phyloP scores from a whole-genome alignment of 2,113 vertebrate species.

The Oryzias melastigma region DNA sequence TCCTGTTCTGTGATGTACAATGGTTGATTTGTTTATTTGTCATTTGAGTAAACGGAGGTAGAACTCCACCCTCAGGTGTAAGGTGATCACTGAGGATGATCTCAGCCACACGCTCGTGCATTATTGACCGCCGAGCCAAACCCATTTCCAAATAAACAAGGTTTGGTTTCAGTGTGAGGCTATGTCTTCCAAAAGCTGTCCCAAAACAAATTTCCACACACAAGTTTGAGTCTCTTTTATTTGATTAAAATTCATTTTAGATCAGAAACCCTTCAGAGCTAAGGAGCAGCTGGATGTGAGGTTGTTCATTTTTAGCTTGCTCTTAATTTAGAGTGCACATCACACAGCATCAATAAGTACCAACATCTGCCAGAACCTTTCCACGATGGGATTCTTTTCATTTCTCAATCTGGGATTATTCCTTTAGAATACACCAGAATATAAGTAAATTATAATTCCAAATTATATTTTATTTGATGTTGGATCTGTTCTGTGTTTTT shows the following conservation, averaged over 20 bases:
- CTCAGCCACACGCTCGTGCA: slow-evolving; percentile 52
- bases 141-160: slow-evolving; percentile 48
- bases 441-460: not conserved
- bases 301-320: slow-evolving; percentile 2
- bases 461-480: slow-evolving; percentile 1
- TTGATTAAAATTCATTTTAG: not conserved
- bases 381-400: slow-evolving; percentile 8
- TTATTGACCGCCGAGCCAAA: slow-evolving; percentile 58
- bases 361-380: slow-evolving; percentile 21
- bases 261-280: not conserved
- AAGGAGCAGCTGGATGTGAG: not conserved
- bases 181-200: not conserved
- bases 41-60: slow-evolving; percentile 35
- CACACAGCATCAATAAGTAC: slow-evolving; percentile 13
- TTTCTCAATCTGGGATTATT: slow-evolving; percentile 1
- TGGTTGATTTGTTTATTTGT: slow-evolving; percentile 1
- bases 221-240: not conserved
- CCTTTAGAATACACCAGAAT: slow-evolving; percentile 1
- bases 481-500: not conserved
- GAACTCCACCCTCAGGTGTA: slow-evolving; percentile 33
- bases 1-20: too few relatives aligned
- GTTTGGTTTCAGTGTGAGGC: slow-evolving; percentile 36
- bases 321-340: slow-evolving; percentile 26
- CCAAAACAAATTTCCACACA: not conserved
- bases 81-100: slow-evolving; percentile 43